Evolutionary conservation across 2,113 vertebrate genomes (phyloP), one percentile per base, ranked within the genome.

Genomic region (Beaufortia kweichowensis): DNA sequence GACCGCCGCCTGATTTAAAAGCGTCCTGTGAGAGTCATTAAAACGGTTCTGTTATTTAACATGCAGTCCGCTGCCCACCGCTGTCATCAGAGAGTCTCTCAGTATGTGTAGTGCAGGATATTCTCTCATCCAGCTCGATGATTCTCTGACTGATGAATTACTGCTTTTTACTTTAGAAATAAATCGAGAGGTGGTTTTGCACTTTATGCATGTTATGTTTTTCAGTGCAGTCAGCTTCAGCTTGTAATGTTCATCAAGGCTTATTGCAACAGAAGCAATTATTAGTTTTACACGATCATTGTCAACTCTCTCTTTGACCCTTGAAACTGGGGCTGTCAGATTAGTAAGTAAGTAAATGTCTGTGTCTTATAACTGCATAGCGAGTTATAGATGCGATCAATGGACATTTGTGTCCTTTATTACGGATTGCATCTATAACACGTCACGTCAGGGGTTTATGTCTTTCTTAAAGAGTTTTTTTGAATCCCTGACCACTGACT

Each of bases 21-120:
- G 90, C 91, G 89, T 90, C 92, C 86, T 86, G 81, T 87, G 86
- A 87, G 85, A 93, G 92, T 93, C 92, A 92, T 94, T 94, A 93
- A 90, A 80, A 57, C 87, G 84, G 86, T 89, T 83, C 80, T 86
- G 86, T 89, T 90, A 88, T 91, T 94, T 82, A 85, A 84, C 69
- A 81, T 24, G 41, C 76, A 74, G 81, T 83, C 84, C 82, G 80
- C 84, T 78, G 60, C 76, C 26, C 69, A 55, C 55, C n/a, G 23
- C 53, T 61, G 74, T 82, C 77, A 71, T 82, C 60, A 70, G 76
- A 73, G 48, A 23, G 50, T 73, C 26, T 61, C 57, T 29, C 39
- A 60, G 9, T 61, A 7, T 48, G 57, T 74, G 57, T n/a, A 61
- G 39, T 48, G 56, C 50, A 68, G 46, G 55, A 66, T 50, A 63